These are phyloP conservation scores for Nyctibius bracteatus DNA, from an alignment of 2,113 vertebrate species.

Conservation along the genomic window DNA sequence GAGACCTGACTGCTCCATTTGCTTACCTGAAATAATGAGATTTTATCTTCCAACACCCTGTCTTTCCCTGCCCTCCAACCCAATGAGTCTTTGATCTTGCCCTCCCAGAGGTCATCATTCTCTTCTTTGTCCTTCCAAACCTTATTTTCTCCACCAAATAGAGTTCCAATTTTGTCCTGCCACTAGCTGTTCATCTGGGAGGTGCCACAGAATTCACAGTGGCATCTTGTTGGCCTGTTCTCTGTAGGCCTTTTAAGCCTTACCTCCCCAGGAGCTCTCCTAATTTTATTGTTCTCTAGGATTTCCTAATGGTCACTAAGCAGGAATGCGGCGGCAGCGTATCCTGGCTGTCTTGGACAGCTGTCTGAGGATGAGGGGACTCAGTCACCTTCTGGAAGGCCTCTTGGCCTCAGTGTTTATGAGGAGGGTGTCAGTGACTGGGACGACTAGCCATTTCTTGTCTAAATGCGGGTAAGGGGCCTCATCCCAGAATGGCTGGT, in stretches of 20 bases:
- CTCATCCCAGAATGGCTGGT: neutral
- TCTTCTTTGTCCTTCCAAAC: neutral
- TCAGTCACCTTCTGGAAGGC: neutral
- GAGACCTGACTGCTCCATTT: neutral
- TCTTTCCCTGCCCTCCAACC: neutral
- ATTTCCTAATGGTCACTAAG: neutral
- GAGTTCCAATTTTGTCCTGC: neutral
- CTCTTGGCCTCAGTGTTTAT: neutral
- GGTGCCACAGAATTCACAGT: neutral
- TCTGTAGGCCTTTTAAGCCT: neutral
- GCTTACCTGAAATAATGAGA: neutral
- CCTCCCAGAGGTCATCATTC: neutral
- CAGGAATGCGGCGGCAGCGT: neutral
- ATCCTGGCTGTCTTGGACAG: neutral
- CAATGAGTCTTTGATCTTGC: neutral
- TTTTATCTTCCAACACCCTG: neutral
- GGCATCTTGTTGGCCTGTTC: neutral
- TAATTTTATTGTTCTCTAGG: neutral
- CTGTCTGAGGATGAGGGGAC: neutral
- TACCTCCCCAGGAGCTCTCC: neutral
- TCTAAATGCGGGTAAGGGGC: neutral
- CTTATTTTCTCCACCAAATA: neutral
- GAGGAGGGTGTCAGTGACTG: neutral
- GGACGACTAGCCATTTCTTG: neutral
- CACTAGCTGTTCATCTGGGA: neutral